Percentiles rank a stretch among this genome's conserved stretches.
Evolutionary conservation across 1,140 invertebrate species (phyloP).

Genomic region (Euura saliciscinereae): DNA sequence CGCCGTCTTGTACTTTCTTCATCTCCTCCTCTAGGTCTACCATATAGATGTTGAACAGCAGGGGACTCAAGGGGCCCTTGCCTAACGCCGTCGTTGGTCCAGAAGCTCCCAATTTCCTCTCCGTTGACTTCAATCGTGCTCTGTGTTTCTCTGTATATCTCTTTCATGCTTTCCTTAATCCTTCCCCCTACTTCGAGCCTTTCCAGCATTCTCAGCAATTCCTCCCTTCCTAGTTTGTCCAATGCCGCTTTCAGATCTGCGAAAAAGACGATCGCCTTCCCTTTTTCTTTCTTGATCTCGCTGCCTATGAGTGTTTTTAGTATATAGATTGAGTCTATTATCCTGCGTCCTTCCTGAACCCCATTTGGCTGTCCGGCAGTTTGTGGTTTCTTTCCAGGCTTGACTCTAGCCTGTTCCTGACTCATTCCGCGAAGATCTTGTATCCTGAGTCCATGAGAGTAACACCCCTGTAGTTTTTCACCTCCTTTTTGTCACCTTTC

Average conservation of each 20-base stretch:
- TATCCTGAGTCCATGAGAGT: constrained; percentile 17
- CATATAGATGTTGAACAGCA: constrained; percentile 7
- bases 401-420: constrained; percentile 9
- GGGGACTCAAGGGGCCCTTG: constrained; percentile 19
- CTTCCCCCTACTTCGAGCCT: constrained; percentile 10
- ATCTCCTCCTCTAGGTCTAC: constrained; percentile 9
- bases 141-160: constrained; percentile 2
- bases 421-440: not conserved
- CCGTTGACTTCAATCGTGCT: not conserved
- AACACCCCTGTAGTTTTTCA: constrained; percentile 31
- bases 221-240: not conserved
- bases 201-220: not conserved
- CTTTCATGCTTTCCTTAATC: constrained; percentile 11
- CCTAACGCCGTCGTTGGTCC: constrained; percentile 17
- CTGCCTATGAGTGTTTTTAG: not conserved
- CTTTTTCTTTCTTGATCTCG: not conserved
- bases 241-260: not conserved
- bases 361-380: not conserved
- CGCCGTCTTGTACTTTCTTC: constrained; percentile 11
- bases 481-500: not conserved
- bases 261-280: not conserved
- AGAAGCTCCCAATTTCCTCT: constrained; percentile 13
- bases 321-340: no score
- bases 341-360: no score
- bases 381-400: not conserved